Evolutionary conservation across 1,140 invertebrate genomes (phyloP).

Genomic region (Panulirus ornatus): DNA sequence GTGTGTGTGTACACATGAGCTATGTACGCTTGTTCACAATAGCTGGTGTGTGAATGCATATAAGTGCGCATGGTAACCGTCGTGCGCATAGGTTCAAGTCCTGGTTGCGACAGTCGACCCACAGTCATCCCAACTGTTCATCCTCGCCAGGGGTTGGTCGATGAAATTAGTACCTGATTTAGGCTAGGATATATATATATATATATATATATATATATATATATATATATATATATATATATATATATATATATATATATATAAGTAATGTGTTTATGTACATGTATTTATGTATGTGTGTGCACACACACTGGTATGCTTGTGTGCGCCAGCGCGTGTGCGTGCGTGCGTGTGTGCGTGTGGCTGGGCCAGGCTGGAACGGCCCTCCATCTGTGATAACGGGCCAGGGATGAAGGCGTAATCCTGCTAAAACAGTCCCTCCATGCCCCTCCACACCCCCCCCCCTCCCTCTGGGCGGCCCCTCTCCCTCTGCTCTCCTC

Average conservation of each 20-base stretch:
- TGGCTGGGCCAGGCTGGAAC: background rate
- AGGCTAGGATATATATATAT: too few species aligned
- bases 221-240: conserved; percentile 30
- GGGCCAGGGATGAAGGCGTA: conserved; percentile 18
- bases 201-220: conserved; percentile 36
- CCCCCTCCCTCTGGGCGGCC: background rate
- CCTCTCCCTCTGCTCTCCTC: background rate
- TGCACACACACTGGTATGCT: background rate
- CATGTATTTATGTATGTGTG: background rate
- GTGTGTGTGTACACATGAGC: too few species aligned
- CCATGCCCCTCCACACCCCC: conserved; percentile 13
- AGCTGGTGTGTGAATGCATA: too few species aligned
- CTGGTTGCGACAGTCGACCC: too few species aligned
- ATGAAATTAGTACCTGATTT: too few species aligned
- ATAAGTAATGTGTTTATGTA: background rate
- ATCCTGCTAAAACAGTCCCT: conserved; percentile 21
- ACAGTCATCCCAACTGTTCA: too few species aligned
- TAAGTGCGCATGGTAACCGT: too few species aligned
- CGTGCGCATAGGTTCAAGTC: too few species aligned
- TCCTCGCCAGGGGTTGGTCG: too few species aligned
- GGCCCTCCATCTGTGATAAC: conserved; percentile 30
- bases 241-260: conserved; percentile 20
- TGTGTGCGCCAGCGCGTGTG: conserved; percentile 4
- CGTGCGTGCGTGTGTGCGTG: conserved; percentile 10
- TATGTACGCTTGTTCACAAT: too few species aligned